Base-by-base conservation (phyloP, 2,797 vertebrate species). In the Clarias fuscus region DNA sequence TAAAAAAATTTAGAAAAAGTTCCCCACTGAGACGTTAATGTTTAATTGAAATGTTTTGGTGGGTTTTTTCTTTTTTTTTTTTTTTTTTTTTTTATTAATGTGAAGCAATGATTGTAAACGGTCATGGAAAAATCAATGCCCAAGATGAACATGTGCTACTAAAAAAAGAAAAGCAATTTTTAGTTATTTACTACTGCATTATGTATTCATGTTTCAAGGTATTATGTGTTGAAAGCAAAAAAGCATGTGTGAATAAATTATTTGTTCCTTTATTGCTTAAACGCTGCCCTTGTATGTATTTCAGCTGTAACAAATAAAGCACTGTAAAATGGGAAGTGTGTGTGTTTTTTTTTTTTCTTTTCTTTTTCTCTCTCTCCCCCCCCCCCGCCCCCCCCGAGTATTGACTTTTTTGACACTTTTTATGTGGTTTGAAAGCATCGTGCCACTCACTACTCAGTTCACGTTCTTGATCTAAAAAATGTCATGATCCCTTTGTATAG, bases 231-330 rank as follows among this genome's bases (percentile, higher is more conserved):
- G 24, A 68, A 80, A 56, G 84, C 65, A 22, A 79, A 61, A 7
- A 64, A 43, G 13, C 59, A 87, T 86, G 79, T 71, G 76, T 17
- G 30, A 81, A 81, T 82, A 79, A 84, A 75, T 33, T 18, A 20
- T 70, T 77, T 84, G 40, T 80, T 40, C 48, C 40, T 56, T 62
- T 61, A 86, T 92, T 89, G 87, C 88, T 91, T 53, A 84, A 81
- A 88, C 88, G 86, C 90, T 87, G 90, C 90, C 88, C 2, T 72
- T 91, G 85, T 93, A 85, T 7, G 88, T 90, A 89, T 94, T 86
- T 91, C 90, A 85, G 43, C 84, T 93, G 92, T 93, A 89, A 86
- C 85, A 91, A 96, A 94, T 94, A 90, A 95, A 95, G 89, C 85
- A 62, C 85, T 93, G 59, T 88, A 86, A 93, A 94, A 92, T 86